Evolutionary conservation across 2,888 invertebrate genomes (phyloP).

Genomic region (Amaurobius ferox): DNA sequence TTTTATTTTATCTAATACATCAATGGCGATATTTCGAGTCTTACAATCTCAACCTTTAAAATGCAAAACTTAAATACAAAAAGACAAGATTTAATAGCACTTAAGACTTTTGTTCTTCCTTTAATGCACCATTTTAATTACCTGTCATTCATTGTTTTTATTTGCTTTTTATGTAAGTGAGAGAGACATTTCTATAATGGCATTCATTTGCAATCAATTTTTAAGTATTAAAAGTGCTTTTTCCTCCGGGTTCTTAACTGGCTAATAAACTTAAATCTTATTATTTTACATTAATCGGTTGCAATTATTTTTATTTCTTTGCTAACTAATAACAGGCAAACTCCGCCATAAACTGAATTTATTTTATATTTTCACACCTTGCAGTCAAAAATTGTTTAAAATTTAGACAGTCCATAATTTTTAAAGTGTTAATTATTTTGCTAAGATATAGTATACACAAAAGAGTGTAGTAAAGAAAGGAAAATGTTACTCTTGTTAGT

Average conservation of each 20-base stretch:
- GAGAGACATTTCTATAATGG: constrained; percentile 6
- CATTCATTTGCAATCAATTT: constrained; percentile 9
- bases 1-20: not conserved
- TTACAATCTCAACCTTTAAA: not conserved
- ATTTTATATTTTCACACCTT: too few relatives aligned
- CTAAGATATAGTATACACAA: too few relatives aligned
- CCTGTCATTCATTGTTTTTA: constrained; percentile 13
- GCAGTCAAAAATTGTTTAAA: too few relatives aligned
- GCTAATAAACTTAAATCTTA: not conserved
- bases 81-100: constrained; percentile 7
- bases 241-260: not conserved
- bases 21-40: not conserved
- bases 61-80: not conserved
- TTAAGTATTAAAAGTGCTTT: not conserved
- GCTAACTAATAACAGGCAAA: not conserved
- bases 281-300: not conserved
- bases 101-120: not conserved
- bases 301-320: constrained; percentile 1
- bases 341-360: not conserved
- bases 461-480: too few relatives aligned
- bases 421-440: too few relatives aligned
- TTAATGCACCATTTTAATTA: constrained; percentile 14
- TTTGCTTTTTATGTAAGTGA: not conserved
- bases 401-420: too few relatives aligned
- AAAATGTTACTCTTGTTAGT: too few relatives aligned